Evolutionary conservation across 2,113 vertebrate genomes (phyloP).

Genomic region (rat (Rattus norvegicus)): DNA sequence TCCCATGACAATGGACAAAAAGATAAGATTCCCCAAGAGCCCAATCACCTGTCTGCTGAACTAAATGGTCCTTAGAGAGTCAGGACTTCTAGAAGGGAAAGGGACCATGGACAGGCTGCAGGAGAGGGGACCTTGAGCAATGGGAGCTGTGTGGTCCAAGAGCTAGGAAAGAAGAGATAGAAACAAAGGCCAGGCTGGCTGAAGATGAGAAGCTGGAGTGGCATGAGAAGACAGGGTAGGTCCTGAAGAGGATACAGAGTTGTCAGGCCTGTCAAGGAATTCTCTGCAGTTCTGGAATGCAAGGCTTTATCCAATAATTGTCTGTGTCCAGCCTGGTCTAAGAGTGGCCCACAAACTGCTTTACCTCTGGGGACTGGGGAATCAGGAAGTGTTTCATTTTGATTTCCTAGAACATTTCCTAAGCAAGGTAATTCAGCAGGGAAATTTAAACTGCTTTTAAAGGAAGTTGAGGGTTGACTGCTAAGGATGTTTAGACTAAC

Average conservation of each 20-base stretch:
- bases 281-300: background rate
- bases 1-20: background rate
- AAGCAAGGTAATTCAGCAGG: background rate
- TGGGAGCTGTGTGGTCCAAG: background rate
- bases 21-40: background rate
- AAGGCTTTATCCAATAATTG: too few relatives aligned
- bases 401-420: background rate
- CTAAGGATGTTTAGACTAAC: background rate
- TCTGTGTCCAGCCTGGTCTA: background rate
- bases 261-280: background rate
- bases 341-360: background rate
- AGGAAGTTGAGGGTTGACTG: background rate
- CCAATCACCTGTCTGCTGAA: background rate
- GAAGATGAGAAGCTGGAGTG: fast-evolving
- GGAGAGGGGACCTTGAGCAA: background rate
- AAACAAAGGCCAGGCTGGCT: background rate
- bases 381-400: background rate
- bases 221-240: background rate
- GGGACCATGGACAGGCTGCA: background rate
- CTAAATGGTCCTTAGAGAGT: background rate
- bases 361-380: background rate
- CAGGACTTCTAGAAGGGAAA: background rate
- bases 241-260: background rate
- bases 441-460: background rate
- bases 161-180: background rate